Base-by-base conservation (phyloP, 2,113 vertebrate genomes). In the Addax nasomaculatus region DNA sequence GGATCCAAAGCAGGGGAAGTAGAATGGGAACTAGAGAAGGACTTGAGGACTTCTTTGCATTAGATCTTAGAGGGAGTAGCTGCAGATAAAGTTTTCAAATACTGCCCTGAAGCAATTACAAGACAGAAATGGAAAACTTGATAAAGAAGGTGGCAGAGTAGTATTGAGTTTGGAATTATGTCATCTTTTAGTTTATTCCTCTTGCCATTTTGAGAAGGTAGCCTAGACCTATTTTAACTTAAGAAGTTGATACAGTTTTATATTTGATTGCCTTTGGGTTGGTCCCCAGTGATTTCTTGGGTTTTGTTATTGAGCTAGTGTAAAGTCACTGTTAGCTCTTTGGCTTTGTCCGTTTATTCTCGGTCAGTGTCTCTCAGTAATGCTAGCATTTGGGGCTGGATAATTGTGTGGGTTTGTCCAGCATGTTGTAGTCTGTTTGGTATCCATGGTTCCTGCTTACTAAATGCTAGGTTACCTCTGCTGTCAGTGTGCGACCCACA, bases 321-420 rank as follows among this genome's bases (percentile, higher is more conserved):
- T 33, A 29, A 80, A 76, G 19, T 64, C 62, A 21, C 62, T 67
- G 25, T 36, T 79, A 83, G 25, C 49, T 47, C 3, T 76, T 93
- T 94, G 81, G 7, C 73, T 81, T 78, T 97, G 64, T 70, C 64
- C 73, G 3, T 96, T 93, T 60, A n/a, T 92, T 85, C 33, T 86
- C 16, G 29, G 6, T 95, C 39, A 57, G 36, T 53, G 27, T 94
- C 83, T 60, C 39, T 90, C 25, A 57, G 0, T 93, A 47, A 45
- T 76, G 27, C 45, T 97, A 49, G 47, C 25, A 33, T 83, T 80
- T 85, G n/a, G 47, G 58, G 19, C 58, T 79, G 29, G 53, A 33
- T 93, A 43, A 57, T 97, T 90, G 47, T 78, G 53, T 95, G 87
- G 27, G 7, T 96, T 95, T 92, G 43, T 94, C 21, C 5, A 78